These are phyloP conservation scores for Diabrotica virgifera DNA, from an alignment of 1,140 invertebrate genomes.

Conservation along the genomic window DNA sequence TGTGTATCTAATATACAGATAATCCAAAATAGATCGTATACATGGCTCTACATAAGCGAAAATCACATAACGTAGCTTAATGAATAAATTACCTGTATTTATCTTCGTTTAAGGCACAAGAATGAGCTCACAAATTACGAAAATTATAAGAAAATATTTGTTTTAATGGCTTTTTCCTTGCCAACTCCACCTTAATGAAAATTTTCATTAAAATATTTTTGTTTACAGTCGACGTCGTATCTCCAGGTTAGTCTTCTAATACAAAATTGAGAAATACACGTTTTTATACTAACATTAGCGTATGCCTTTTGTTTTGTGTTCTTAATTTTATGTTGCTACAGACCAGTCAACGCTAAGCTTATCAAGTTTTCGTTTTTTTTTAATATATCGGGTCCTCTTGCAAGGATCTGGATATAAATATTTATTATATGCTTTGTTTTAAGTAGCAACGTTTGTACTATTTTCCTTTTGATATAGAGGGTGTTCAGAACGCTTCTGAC, in stretches of 20 bases:
- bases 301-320: background rate
- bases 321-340: too few species aligned
- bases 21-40: too few species aligned
- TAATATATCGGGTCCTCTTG: too few species aligned
- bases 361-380: too few species aligned
- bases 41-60: too few species aligned
- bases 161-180: constrained; percentile 2
- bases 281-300: constrained; percentile 3
- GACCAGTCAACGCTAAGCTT: too few species aligned
- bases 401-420: too few species aligned
- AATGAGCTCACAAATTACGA: background rate
- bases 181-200: background rate
- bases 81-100: background rate
- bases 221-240: constrained; percentile 36
- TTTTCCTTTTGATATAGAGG: too few species aligned
- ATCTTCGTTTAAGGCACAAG: background rate
- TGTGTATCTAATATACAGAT: too few species aligned
- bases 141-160: constrained; percentile 1
- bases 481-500: too few species aligned
- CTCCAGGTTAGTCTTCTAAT: constrained; percentile 31
- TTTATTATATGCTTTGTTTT: too few species aligned
- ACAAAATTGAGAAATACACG: constrained; percentile 6
- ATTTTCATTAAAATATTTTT: constrained; percentile 22
- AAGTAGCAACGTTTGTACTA: too few species aligned
- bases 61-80: background rate